These are phyloP conservation scores for Tipula unca DNA, from an alignment of 2,888 invertebrate species.

Conservation along the genomic window DNA sequence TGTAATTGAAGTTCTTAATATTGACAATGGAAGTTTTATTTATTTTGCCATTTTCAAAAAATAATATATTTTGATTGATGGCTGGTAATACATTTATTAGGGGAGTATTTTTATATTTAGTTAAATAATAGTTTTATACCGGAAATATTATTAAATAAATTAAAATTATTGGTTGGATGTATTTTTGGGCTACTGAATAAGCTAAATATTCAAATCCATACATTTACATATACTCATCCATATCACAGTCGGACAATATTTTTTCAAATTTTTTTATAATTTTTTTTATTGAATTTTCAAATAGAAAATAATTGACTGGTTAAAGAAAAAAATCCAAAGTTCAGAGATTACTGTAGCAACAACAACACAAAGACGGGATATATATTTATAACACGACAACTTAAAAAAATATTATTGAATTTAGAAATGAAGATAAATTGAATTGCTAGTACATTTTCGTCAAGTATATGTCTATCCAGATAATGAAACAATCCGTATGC, in stretches of 20 bases:
- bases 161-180: background rate
- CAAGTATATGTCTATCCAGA: background rate
- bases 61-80: background rate
- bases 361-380: background rate
- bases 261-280: background rate
- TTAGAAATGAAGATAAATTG: background rate
- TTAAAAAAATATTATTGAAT: background rate
- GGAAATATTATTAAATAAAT: background rate
- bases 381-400: background rate
- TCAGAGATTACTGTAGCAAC: background rate
- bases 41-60: background rate
- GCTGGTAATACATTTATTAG: background rate
- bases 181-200: background rate
- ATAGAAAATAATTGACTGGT: background rate
- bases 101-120: background rate
- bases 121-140: background rate
- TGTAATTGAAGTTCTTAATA: background rate
- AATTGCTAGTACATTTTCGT: background rate
- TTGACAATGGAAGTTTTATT: background rate
- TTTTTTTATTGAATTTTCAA: background rate
- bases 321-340: background rate
- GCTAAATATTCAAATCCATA: background rate
- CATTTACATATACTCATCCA: too few relatives aligned
- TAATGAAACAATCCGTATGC: background rate
- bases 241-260: background rate